phyloP scores from a whole-genome alignment of 2,113 vertebrate species.

The Callopanchax toddi region DNA sequence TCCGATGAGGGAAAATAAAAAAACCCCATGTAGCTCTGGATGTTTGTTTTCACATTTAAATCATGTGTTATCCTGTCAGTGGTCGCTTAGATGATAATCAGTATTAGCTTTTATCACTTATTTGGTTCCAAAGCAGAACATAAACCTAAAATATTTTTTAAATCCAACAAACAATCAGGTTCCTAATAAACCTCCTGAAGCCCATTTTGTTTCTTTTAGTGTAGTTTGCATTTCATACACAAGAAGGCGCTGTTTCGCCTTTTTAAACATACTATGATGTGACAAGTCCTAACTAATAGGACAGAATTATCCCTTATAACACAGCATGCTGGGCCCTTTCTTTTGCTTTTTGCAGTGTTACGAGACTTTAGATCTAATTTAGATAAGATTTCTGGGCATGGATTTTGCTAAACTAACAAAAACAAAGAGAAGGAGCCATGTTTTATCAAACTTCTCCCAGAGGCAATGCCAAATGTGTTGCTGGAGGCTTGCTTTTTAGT shows the following conservation, averaged over 20 bases:
- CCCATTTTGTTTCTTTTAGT: conserved; percentile 44
- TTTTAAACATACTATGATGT: conserved; percentile 35
- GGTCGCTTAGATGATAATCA: conserved; percentile 63
- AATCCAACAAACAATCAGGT: conserved; percentile 36
- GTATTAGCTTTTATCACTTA: conserved; percentile 69
- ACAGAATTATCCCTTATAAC: conserved; percentile 7
- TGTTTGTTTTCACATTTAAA: conserved; percentile 42
- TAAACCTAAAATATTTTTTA: conserved; percentile 24
- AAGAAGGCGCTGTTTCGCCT: conserved; percentile 61
- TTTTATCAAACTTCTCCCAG: background rate
- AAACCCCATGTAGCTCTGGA: conserved; percentile 54
- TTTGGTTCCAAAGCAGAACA: conserved; percentile 66
- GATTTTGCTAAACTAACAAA: conserved; percentile 49
- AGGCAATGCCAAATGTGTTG: too few relatives aligned
- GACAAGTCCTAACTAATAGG: conserved; percentile 40
- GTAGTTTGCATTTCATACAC: conserved; percentile 74
- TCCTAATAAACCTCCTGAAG: too few relatives aligned
- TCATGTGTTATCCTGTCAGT: conserved; percentile 32
- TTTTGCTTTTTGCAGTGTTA: conserved; percentile 69
- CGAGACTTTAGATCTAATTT: conserved; percentile 62
- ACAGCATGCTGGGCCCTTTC: conserved; percentile 41
- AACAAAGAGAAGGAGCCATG: conserved; percentile 15
- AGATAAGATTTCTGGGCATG: conserved; percentile 66
- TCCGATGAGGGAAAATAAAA: conserved; percentile 48
- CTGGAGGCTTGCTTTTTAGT: background rate